Evolutionary conservation across 2,888 invertebrate species (phyloP).

Genomic region (Spodoptera exigua): DNA sequence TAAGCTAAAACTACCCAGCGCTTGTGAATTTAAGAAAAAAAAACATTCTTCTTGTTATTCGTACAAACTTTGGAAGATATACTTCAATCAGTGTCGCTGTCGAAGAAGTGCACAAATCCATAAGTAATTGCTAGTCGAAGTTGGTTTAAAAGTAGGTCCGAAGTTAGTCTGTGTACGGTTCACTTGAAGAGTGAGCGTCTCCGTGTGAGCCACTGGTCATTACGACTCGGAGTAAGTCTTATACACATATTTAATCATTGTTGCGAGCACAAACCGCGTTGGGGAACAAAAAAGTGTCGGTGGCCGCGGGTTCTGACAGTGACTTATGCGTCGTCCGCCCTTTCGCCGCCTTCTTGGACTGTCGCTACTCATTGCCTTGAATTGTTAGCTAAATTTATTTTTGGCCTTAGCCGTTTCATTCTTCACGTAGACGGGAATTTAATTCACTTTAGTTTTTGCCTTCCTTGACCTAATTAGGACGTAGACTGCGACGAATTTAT

Average conservation of each 20-base stretch:
- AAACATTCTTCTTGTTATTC: too few relatives aligned
- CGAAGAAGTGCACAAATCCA: slow-evolving; percentile 16
- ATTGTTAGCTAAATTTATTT: slow-evolving; percentile 72
- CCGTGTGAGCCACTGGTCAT: slow-evolving; percentile 35
- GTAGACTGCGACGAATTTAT: slow-evolving; percentile 15
- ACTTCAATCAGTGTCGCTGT: not conserved
- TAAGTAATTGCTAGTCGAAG: slow-evolving; percentile 20
- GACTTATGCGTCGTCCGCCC: slow-evolving; percentile 83
- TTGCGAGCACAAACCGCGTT: slow-evolving; percentile 70
- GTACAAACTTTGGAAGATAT: not conserved
- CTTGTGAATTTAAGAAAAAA: too few relatives aligned
- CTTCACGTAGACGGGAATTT: slow-evolving; percentile 25
- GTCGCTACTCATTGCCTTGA: slow-evolving; percentile 77
- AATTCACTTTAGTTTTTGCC: slow-evolving; percentile 32
- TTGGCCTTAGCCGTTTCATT: slow-evolving; percentile 49
- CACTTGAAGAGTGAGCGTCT: slow-evolving; percentile 22
- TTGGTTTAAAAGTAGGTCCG: slow-evolving; percentile 7
- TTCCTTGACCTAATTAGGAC: slow-evolving; percentile 32
- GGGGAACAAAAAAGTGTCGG: slow-evolving; percentile 79
- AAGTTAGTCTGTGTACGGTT: slow-evolving; percentile 23
- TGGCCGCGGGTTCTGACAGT: slow-evolving; percentile 80
- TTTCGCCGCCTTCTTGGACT: slow-evolving; percentile 76
- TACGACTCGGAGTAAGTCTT: slow-evolving; percentile 40
- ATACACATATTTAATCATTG: slow-evolving; percentile 72
- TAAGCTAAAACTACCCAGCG: too few relatives aligned